These are phyloP conservation scores for Noctua comes DNA, from an alignment of 2,888 invertebrate genomes.

Conservation along the genomic window DNA sequence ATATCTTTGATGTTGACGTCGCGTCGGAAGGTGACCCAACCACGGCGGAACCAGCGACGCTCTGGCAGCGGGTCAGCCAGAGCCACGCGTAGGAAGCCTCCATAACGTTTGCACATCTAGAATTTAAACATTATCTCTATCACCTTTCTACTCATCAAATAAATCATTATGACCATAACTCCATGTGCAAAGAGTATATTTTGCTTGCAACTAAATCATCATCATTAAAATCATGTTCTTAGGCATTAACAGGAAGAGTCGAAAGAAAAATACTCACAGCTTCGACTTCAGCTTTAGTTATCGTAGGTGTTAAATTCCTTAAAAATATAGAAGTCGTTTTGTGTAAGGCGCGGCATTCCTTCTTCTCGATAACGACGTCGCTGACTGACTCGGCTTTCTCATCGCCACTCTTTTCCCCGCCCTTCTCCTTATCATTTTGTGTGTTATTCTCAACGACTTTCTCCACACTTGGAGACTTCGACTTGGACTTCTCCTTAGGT, in stretches of 20 bases:
- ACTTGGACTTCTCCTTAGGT: slow-evolving; percentile 79
- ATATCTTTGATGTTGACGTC: slow-evolving; percentile 99
- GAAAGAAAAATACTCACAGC: slow-evolving; percentile 91
- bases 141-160: not conserved
- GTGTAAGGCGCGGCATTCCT: slow-evolving; percentile 94
- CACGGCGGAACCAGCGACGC: slow-evolving; percentile 98
- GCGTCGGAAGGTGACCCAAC: slow-evolving; percentile 99
- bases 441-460: slow-evolving; percentile 72
- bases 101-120: slow-evolving; percentile 96
- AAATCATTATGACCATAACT: not conserved
- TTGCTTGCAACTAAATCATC: not conserved
- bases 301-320: slow-evolving; percentile 98
- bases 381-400: slow-evolving; percentile 89
- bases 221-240: not conserved
- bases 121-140: not conserved
- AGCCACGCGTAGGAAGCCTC: slow-evolving; percentile 98
- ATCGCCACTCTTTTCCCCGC: slow-evolving; percentile 76
- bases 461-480: slow-evolving; percentile 81
- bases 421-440: slow-evolving; percentile 77
- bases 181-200: not conserved
- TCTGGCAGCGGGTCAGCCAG: slow-evolving; percentile 99
- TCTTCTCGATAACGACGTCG: slow-evolving; percentile 86
- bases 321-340: slow-evolving; percentile 99
- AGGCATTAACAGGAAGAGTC: not conserved
- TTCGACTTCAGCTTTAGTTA: slow-evolving; percentile 99